Evolutionary conservation across 35 echinoderm and acorn worm species (phyloP).

Genomic region (Acanthaster planci): DNA sequence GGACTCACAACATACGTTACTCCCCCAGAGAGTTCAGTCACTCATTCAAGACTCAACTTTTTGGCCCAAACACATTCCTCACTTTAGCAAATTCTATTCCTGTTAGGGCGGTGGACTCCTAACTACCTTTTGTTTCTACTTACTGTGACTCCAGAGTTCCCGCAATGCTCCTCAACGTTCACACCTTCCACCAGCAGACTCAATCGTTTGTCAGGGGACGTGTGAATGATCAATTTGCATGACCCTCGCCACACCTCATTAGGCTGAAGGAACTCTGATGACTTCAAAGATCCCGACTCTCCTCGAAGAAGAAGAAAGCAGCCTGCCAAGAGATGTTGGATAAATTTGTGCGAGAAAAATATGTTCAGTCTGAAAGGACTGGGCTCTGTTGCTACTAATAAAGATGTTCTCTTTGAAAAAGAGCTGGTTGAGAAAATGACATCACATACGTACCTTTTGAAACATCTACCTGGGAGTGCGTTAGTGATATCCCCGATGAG

Average conservation of each 20-base stretch:
- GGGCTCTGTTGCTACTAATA: too few species aligned
- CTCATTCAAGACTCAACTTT: too few species aligned
- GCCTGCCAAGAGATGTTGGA: neutral
- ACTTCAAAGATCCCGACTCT: neutral
- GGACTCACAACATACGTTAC: too few species aligned
- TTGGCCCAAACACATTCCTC: too few species aligned
- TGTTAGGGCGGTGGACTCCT: neutral
- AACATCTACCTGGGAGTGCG: conserved; percentile 1
- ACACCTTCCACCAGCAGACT: neutral
- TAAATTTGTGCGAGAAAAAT: too few species aligned
- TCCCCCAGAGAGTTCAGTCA: too few species aligned
- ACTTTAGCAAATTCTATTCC: too few species aligned
- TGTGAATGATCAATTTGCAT: neutral
- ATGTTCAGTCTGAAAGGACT: too few species aligned
- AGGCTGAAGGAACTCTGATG: neutral
- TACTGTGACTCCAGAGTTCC: neutral
- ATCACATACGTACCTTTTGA: neutral
- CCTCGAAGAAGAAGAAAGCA: neutral
- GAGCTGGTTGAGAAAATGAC: too few species aligned
- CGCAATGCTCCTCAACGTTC: neutral
- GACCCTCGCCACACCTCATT: neutral
- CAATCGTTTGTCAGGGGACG: neutral
- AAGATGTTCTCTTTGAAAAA: too few species aligned
- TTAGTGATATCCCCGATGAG: neutral
- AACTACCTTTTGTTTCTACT: neutral